Conservation (phyloP, 2,113 vertebrate species). For the Spilogale gracilis region DNA sequence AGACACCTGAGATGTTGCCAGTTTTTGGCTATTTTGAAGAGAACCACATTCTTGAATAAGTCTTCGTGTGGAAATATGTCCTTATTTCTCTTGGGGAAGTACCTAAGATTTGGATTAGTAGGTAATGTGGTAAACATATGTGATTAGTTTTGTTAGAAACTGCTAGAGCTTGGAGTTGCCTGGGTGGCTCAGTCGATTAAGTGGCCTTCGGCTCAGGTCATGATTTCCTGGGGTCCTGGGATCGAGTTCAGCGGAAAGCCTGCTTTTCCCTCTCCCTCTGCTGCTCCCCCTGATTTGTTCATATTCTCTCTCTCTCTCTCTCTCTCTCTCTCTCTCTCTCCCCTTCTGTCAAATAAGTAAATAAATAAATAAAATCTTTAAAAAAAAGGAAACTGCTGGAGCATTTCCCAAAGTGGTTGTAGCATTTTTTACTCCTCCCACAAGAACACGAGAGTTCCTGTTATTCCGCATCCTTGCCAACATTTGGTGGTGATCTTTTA, state of each 20-base stretch:
- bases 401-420: not conserved
- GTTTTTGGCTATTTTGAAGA: conserved; percentile 40
- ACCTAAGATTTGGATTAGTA: not conserved
- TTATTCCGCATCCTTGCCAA: not conserved
- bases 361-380: not conserved
- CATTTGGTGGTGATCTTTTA: not conserved
- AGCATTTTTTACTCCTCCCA: not conserved
- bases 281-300: not conserved
- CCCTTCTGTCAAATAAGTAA: no score
- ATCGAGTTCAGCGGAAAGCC: no score
- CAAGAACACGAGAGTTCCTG: not conserved
- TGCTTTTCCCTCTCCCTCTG: not conserved
- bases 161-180: not conserved
- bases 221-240: no score
- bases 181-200: no score
- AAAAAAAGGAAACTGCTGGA: not conserved
- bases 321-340: no score
- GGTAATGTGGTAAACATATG: not conserved
- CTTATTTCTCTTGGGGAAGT: conserved; percentile 49
- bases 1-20: not conserved
- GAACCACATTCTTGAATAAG: not conserved
- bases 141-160: conserved; percentile 46
- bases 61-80: conserved; percentile 19
- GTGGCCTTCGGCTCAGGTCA: no score
- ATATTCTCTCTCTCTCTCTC: not conserved